Evolutionary conservation across 2,797 vertebrate species (phyloP), one percentile per base, ranked within the genome.

Genomic region (Sebastes dallii): DNA sequence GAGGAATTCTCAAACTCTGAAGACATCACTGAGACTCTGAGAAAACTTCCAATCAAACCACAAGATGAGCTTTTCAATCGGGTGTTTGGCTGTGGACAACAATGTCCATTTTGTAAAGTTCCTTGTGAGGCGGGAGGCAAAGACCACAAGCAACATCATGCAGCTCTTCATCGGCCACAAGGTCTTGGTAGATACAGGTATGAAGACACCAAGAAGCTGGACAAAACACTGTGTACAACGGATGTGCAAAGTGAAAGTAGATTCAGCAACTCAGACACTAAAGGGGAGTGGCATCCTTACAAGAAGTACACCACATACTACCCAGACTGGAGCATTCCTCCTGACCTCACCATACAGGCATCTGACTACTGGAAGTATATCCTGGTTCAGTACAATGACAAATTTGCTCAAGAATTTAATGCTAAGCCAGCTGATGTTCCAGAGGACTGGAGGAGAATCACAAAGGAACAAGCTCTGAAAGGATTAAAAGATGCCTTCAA

Each of bases 331-430:
- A 3, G 13, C 18, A 94, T 95, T 83, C 77, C 88, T 14, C 86
- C 89, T 18, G 93, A 94, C 56, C 0, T 0, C 13, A 81, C 55
- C 24, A 61, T 77, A 8, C 8, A 92, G 54, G 85, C 92, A 0
- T 89, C 93, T 22, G 85, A 93, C 70, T 93, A 91, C 83, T 95
- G 94, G 92, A 95, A 93, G 73, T 93, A 85, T 73, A 89, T 94
- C 20, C 74, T 95, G 66, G 83, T 77, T 0, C 64, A 20, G 24
- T 90, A 88, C 78, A 95, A 94, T 30, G 4, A 82, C 0, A 16
- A 59, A 24, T 91, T 94, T 88, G 91, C 94, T 62, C 0, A 86
- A n/a, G 0, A 4, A 4, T 92, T 74, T 8, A 0, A 65, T 0
- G 52, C 66, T 1, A 39, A 91, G 9, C 90, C 91, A 69, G 94